A percentile compares a stretch with the other conserved stretches of the same genome.
These are phyloP conservation scores for Lytechinus pictus DNA, from an alignment of 35 echinoderm and acorn worm species.

Conservation along the genomic window DNA sequence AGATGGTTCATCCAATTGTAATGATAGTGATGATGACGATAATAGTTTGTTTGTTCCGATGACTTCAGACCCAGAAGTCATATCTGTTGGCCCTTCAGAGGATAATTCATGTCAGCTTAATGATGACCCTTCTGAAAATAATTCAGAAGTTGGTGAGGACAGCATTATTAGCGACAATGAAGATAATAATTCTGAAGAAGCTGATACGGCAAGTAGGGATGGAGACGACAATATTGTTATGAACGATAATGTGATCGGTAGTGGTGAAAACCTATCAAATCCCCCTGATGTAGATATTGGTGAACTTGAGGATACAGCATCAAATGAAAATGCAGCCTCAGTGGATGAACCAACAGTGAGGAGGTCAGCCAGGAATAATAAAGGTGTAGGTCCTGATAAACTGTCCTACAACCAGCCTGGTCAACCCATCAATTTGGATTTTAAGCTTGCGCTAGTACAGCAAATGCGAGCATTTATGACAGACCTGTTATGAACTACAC, in stretches of 20 bases:
- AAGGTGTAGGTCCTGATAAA: background rate
- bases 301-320: background rate
- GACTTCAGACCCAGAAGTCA: background rate
- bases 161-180: too few relatives aligned
- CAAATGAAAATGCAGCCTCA: background rate
- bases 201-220: background rate
- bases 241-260: background rate
- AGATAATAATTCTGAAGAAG: background rate
- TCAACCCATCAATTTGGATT: background rate
- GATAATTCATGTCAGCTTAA: too few relatives aligned
- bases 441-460: slow-evolving; percentile 6
- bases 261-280: background rate
- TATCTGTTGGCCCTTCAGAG: background rate
- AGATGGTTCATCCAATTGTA: background rate
- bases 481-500: background rate
- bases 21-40: slow-evolving; percentile 5
- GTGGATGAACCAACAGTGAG: background rate
- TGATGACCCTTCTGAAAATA: background rate
- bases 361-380: background rate
- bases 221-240: background rate
- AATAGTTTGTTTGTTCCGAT: background rate
- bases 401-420: background rate
- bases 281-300: background rate
- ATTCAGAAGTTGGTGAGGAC: too few relatives aligned
- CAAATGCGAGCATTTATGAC: slow-evolving; percentile 30